Percentiles rank a stretch among this genome's conserved stretches.
Conservation (phyloP, 1,140 invertebrate genomes). For the Linepithema humile region DNA sequence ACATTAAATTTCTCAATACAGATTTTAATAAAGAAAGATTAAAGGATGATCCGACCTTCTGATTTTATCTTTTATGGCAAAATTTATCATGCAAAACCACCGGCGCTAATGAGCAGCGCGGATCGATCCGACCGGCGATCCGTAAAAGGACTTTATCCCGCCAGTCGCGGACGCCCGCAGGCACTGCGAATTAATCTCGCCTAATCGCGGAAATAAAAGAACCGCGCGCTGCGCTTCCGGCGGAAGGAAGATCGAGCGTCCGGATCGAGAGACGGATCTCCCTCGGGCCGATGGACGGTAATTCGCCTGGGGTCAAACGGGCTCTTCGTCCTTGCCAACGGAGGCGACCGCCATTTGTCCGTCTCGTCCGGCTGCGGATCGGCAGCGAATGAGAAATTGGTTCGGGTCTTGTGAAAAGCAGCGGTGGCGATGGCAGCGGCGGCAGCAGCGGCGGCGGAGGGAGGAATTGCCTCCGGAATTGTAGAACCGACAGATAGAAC, state of each 20-base stretch:
- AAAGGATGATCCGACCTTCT: not conserved
- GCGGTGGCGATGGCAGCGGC: not conserved
- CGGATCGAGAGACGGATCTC: slow-evolving; percentile 24
- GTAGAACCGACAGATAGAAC: not conserved
- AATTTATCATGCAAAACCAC: slow-evolving; percentile 36
- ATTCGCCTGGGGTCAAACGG: not conserved
- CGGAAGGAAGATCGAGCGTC: slow-evolving; percentile 40
- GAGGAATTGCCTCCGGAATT: not conserved
- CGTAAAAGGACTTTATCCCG: slow-evolving; percentile 30
- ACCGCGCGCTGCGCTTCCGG: not conserved
- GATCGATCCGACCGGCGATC: slow-evolving; percentile 8
- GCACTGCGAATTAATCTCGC: slow-evolving; percentile 40
- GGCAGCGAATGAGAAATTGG: slow-evolving; percentile 31
- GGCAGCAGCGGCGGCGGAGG: not conserved
- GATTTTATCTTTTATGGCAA: not conserved
- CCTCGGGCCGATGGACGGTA: not conserved
- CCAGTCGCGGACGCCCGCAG: slow-evolving; percentile 14
- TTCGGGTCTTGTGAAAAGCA: not conserved
- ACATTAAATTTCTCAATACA: slow-evolving; percentile 12
- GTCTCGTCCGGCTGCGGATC: slow-evolving; percentile 9
- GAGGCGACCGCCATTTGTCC: slow-evolving; percentile 34
- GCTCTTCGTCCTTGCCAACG: slow-evolving; percentile 42
- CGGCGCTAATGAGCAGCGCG: slow-evolving; percentile 20
- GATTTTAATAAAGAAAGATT: not conserved
- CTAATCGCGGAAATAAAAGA: slow-evolving; percentile 47